A percentile compares a stretch with the other conserved stretches of the same genome.
Evolutionary conservation across 2,888 invertebrate genomes (phyloP).

Genomic region (Drosophila yooni): DNA sequence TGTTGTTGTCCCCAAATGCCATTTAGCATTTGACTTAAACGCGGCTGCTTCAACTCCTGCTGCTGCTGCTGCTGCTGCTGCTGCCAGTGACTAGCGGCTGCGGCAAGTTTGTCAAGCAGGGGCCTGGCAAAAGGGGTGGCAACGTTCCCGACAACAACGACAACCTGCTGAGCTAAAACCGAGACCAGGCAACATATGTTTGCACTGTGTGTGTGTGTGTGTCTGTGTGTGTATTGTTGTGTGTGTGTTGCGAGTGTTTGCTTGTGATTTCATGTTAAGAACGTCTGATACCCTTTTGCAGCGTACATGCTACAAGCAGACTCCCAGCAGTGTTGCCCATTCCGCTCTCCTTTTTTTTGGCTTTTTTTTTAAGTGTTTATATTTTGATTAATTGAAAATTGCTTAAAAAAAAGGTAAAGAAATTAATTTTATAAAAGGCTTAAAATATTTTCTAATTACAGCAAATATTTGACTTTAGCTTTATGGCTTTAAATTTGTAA

Average conservation of each 20-base stretch:
- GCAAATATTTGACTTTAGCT: not conserved
- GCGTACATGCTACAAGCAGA: not conserved
- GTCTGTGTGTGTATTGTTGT: constrained; percentile 21
- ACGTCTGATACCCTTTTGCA: constrained; percentile 67
- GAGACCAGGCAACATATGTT: constrained; percentile 67
- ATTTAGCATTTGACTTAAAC: constrained; percentile 76
- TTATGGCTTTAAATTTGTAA: too few relatives aligned
- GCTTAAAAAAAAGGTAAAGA: not conserved
- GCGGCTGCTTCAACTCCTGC: constrained; percentile 36
- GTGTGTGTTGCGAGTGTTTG: constrained; percentile 32
- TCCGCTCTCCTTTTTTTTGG: not conserved
- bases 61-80: constrained; percentile 25
- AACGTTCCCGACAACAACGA: constrained; percentile 22
- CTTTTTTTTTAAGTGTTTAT: not conserved
- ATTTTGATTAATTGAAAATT: not conserved
- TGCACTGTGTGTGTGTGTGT: constrained; percentile 30
- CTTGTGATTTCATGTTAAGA: constrained; percentile 66
- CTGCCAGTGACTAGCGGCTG: constrained; percentile 39
- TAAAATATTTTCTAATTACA: not conserved
- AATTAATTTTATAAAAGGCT: not conserved
- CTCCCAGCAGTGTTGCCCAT: constrained; percentile 2
- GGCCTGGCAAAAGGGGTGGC: not conserved
- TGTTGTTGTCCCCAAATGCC: constrained; percentile 72
- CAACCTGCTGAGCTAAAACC: constrained; percentile 75
- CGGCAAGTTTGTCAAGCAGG: constrained; percentile 39